A percentile compares a stretch with the other conserved stretches of the same genome.
Conservation (phyloP, 2,113 vertebrate genomes). For the Syngnathus typhle region DNA sequence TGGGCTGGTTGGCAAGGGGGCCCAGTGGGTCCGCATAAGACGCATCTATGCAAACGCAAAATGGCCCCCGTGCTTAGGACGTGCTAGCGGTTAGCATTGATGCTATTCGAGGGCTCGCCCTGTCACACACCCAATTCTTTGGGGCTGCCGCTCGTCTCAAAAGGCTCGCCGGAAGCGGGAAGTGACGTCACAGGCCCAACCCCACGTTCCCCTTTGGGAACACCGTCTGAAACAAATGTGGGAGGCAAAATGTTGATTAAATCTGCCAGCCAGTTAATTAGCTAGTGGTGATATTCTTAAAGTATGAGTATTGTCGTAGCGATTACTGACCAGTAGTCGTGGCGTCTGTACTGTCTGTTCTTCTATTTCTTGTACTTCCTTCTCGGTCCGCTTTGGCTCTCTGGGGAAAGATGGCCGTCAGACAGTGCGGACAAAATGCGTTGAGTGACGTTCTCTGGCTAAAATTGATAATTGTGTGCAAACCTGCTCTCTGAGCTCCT, state of each 20-base stretch:
- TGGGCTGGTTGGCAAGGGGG: conserved; percentile 86
- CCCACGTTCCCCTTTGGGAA: conserved; percentile 77
- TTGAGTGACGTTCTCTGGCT: no score
- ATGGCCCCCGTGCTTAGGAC: not conserved
- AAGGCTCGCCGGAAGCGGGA: conserved; percentile 80
- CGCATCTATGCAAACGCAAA: conserved; percentile 71
- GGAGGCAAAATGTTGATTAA: no score
- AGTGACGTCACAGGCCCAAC: conserved; percentile 79
- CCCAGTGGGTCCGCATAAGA: conserved; percentile 91
- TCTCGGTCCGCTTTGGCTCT: conserved; percentile 86
- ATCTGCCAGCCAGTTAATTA: no score
- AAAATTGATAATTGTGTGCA: no score
- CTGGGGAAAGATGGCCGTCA: conserved; percentile 54
- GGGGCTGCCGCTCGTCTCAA: conserved; percentile 75
- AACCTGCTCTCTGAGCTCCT: conserved; percentile 92
- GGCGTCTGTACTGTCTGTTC: conserved; percentile 72
- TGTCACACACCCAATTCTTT: conserved; percentile 82
- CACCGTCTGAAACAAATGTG: conserved; percentile 65
- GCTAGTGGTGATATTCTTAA: no score
- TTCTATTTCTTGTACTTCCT: conserved; percentile 71
- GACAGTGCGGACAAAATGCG: no score
- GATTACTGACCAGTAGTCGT: conserved; percentile 22
- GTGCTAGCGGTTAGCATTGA: not conserved
- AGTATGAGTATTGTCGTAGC: no score
- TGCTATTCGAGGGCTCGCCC: not conserved